These are phyloP conservation scores for Chloroceryle inda DNA, from an alignment of 2,797 vertebrate genomes.

Conservation along the genomic window DNA sequence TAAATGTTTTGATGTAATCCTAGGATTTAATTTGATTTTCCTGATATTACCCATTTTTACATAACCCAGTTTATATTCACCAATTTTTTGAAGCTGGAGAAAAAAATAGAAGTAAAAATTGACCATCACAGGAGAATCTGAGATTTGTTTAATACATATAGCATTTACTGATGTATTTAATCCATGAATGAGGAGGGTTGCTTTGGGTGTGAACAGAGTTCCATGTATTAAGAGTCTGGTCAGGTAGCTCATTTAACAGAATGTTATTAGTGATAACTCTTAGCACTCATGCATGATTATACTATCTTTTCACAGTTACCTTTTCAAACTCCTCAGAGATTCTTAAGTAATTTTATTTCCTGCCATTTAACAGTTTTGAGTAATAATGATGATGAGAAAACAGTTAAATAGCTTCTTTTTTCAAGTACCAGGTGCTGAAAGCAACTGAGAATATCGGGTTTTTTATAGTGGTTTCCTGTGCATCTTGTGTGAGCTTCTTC, in stretches of 20 bases:
- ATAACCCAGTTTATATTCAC: neutral
- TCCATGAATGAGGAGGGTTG: neutral
- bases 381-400: slow-evolving; percentile 33
- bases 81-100: neutral
- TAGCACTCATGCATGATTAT: slow-evolving; percentile 37
- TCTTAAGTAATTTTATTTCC: slow-evolving; percentile 38
- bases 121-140: slow-evolving; percentile 44
- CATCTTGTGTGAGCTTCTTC: neutral
- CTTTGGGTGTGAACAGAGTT: slow-evolving; percentile 28
- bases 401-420: slow-evolving; percentile 16
- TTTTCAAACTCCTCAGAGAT: slow-evolving; percentile 11
- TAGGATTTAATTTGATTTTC: neutral
- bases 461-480: slow-evolving; percentile 13
- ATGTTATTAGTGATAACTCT: slow-evolving; percentile 14
- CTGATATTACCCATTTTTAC: neutral
- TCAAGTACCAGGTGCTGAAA: slow-evolving; percentile 39
- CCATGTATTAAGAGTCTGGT: slow-evolving; percentile 55
- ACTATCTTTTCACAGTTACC: slow-evolving; percentile 19
- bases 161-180: slow-evolving; percentile 33
- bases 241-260: slow-evolving; percentile 37
- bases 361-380: slow-evolving; percentile 28
- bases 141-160: slow-evolving; percentile 49
- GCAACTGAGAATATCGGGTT: neutral
- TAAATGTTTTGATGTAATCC: neutral
- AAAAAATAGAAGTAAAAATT: slow-evolving; percentile 18